Conservation (phyloP, 2,888 invertebrate species). For the Junonia oenone region DNA sequence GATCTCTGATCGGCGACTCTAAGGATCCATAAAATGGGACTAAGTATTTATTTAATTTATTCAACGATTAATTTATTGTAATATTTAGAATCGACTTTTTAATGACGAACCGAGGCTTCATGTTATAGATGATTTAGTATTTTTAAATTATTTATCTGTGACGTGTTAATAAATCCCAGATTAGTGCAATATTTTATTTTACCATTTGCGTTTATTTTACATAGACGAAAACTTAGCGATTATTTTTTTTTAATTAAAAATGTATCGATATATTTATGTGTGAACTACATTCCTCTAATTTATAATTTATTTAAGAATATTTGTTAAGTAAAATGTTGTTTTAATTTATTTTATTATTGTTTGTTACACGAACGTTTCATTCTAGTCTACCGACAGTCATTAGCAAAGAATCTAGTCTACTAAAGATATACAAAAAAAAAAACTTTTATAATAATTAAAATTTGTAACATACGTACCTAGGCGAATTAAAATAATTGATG, state of each 20-base stretch:
- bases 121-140: neutral
- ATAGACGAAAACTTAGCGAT: conserved; percentile 5
- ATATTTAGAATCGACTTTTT: neutral
- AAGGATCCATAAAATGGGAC: conserved; percentile 21
- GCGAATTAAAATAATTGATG: conserved; percentile 39
- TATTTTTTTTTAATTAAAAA: conserved; percentile 18
- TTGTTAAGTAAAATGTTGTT: conserved; percentile 36
- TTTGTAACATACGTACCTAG: conserved; percentile 41
- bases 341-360: conserved; percentile 35
- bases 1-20: conserved; percentile 16
- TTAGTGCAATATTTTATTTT: conserved; percentile 32
- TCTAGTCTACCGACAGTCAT: conserved; percentile 38
- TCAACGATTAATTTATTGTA: conserved; percentile 7
- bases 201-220: conserved; percentile 21
- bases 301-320: conserved; percentile 31
- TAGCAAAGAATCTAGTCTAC: conserved; percentile 37
- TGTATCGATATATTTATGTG: conserved; percentile 9
- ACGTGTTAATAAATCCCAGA: conserved; percentile 2
- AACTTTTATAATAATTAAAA: conserved; percentile 34
- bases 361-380: conserved; percentile 29
- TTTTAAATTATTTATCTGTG: conserved; percentile 8
- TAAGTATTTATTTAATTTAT: conserved; percentile 22
- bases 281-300: conserved; percentile 38
- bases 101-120: neutral
- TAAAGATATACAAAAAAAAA: conserved; percentile 23